phyloP scores from a whole-genome alignment of 2,888 invertebrate genomes.

The Frankliniella fusca region DNA sequence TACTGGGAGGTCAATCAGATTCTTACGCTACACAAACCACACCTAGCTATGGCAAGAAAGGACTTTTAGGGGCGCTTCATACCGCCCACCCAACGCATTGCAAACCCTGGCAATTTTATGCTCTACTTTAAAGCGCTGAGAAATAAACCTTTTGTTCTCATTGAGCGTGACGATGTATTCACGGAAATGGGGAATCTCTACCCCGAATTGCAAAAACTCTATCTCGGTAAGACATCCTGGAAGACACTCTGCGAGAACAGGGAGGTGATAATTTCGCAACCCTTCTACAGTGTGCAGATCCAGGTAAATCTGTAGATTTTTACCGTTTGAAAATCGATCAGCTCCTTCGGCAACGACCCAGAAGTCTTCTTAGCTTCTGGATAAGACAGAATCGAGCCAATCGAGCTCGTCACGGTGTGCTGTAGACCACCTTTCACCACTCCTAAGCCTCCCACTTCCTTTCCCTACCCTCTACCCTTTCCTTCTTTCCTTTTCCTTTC shows the following conservation, averaged over 20 bases:
- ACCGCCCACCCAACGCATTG: background rate
- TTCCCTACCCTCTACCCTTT: too few species aligned
- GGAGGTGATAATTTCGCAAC: background rate
- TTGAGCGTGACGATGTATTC: background rate
- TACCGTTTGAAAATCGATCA: too few species aligned
- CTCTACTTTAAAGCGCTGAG: background rate
- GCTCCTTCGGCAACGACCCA: too few species aligned
- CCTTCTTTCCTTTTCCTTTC: too few species aligned
- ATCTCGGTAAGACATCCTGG: background rate
- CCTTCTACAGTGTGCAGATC: too few species aligned
- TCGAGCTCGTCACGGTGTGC: too few species aligned
- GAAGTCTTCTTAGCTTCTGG: too few species aligned
- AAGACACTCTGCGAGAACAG: background rate
- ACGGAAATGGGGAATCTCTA: background rate
- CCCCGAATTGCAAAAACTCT: background rate
- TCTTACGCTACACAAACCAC: background rate
- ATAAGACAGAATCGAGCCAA: too few species aligned
- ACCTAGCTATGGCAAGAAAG: background rate
- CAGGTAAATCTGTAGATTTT: too few species aligned
- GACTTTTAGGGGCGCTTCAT: background rate
- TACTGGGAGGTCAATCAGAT: background rate
- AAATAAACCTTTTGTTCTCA: background rate
- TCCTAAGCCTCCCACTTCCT: too few species aligned
- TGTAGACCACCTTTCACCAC: too few species aligned
- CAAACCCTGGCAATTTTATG: background rate